These are phyloP conservation scores for Kradibia gibbosae DNA, from an alignment of 1,140 invertebrate genomes.

Conservation along the genomic window DNA sequence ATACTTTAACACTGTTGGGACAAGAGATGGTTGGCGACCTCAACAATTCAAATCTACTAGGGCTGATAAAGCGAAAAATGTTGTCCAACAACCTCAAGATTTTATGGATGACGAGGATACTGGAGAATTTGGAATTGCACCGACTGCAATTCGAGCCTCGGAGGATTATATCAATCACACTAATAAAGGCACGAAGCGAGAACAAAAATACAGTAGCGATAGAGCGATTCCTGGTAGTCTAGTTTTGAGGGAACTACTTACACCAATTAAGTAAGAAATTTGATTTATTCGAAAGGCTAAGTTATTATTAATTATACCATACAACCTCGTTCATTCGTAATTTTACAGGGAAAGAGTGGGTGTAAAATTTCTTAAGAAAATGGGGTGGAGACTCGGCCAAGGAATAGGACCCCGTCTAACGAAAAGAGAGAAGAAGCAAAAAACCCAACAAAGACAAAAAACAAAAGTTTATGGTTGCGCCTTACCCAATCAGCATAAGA, in stretches of 20 bases:
- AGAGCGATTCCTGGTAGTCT: slow-evolving; percentile 86
- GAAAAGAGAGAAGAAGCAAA: slow-evolving; percentile 74
- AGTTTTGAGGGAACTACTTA: slow-evolving; percentile 85
- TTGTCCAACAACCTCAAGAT: slow-evolving; percentile 85
- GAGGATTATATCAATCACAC: slow-evolving; percentile 78
- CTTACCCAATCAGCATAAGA: slow-evolving; percentile 72
- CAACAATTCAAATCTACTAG: slow-evolving; percentile 93
- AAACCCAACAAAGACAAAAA: slow-evolving; percentile 64
- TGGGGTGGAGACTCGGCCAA: slow-evolving; percentile 93
- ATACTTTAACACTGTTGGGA: slow-evolving; percentile 97
- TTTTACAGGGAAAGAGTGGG: slow-evolving; percentile 86
- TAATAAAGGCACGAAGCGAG: slow-evolving; percentile 73
- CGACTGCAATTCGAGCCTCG: slow-evolving; percentile 84
- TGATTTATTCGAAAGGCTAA: no score
- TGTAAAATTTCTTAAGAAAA: slow-evolving; percentile 85
- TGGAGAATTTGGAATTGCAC: slow-evolving; percentile 95
- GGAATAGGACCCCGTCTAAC: slow-evolving; percentile 87
- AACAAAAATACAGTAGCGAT: slow-evolving; percentile 70
- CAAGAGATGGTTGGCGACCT: slow-evolving; percentile 96
- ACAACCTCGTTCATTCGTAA: not conserved
- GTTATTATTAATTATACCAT: no score
- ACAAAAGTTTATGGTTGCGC: slow-evolving; percentile 82
- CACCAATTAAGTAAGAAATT: slow-evolving; percentile 78
- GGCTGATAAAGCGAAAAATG: slow-evolving; percentile 75
- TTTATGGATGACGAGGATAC: slow-evolving; percentile 99